Evolutionary conservation across 2,888 invertebrate genomes (phyloP).

Genomic region (Andricus quercusramuli): DNA sequence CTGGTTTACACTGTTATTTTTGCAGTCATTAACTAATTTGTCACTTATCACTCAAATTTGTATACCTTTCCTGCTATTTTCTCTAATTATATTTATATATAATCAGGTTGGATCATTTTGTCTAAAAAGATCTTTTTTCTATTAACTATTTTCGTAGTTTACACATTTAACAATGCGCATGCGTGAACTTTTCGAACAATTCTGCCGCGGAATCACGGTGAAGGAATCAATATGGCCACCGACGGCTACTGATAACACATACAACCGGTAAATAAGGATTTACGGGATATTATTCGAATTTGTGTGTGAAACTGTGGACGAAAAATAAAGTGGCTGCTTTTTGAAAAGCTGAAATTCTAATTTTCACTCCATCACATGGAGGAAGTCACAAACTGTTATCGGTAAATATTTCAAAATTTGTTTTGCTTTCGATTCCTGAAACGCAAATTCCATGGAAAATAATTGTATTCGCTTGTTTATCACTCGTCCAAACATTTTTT

Average conservation of each 20-base stretch:
- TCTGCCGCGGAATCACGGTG: background rate
- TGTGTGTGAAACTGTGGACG: background rate
- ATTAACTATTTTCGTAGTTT: background rate
- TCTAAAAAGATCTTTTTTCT: background rate
- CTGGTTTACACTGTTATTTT: no score
- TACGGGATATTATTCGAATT: background rate
- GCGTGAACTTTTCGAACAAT: constrained; percentile 7
- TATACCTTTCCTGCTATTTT: no score
- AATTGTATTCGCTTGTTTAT: background rate
- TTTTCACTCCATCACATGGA: background rate
- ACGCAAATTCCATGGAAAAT: background rate
- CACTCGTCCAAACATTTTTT: background rate
- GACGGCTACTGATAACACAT: background rate
- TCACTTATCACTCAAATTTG: no score
- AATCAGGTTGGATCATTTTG: no score
- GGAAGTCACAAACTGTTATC: background rate
- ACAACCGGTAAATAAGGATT: background rate
- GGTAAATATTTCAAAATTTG: background rate
- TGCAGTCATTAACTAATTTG: no score
- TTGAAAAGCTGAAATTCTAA: background rate
- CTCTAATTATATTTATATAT: no score
- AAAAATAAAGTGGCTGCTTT: background rate
- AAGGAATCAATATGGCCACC: background rate
- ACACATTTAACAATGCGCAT: background rate
- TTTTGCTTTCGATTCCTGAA: background rate